Base-by-base conservation (phyloP, 2,113 vertebrate genomes). In the Myanophis thanlyinensis region DNA sequence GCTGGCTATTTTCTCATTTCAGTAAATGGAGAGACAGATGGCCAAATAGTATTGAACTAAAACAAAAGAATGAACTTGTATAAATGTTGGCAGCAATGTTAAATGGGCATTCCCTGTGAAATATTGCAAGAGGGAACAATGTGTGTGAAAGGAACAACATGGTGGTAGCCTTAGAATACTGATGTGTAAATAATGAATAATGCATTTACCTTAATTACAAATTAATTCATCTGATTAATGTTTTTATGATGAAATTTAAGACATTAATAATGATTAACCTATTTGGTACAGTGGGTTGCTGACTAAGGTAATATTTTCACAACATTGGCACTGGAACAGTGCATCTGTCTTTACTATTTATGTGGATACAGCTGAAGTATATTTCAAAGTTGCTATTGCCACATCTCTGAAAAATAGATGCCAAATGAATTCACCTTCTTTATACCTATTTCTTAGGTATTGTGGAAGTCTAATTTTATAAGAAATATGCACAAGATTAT, bases 221-320 rank as follows among this genome's bases (percentile, higher is more conserved):
- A 95, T 96, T 95, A 96, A 96, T 96, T 95, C 6, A 85, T 94
- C 93, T 93, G 67, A 96, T 97, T 97, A 96, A 97, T 94, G 88
- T 35, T 95, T 93, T 95, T 96, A 95, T 93, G 49, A 96, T 96
- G 59, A 97, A 85, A 96, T 54, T 13, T 93, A 95, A 91, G 46
- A 56, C 92, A 94, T 94, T 96, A 97, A 94, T 92, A 95, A 95
- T 94, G 11, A 96, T 97, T 95, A 96, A 96, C 94, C 54, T 96
- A 91, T 94, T 95, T 97, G 95, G 95, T 96, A 88, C 48, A 93
- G 5, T 90, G 51, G 95, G 48, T 90, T 96, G 93, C 91, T 95
- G 93, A 90, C 91, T 95, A 80, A 88, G 90, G 90, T 95, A 96
- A 95, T 91, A 51, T 92, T 97, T 92, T 95, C 93, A 44, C 62